A percentile compares a stretch with the other conserved stretches of the same genome.
phyloP scores from a whole-genome alignment of 2,888 invertebrate genomes.

The Eulithis testata region DNA sequence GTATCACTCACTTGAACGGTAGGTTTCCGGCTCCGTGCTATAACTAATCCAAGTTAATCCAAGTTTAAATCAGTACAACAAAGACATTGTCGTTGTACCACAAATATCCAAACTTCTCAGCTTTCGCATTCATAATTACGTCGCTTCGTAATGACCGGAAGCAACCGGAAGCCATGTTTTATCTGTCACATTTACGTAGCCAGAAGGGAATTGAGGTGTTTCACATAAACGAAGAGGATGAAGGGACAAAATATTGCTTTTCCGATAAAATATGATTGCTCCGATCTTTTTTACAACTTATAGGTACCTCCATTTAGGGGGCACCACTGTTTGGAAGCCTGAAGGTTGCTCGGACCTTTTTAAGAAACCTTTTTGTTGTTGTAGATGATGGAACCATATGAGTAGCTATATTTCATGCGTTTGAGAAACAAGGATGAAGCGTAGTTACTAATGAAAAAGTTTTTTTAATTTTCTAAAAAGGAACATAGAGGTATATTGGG shows the following conservation, averaged over 20 bases:
- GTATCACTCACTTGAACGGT: too few species aligned
- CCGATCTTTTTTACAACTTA: slow-evolving; percentile 73
- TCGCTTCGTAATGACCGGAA: too few species aligned
- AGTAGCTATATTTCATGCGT: slow-evolving; percentile 11
- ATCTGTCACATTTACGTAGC: slow-evolving; percentile 48
- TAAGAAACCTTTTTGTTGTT: slow-evolving; percentile 22
- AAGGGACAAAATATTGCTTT: slow-evolving; percentile 63
- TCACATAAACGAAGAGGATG: slow-evolving; percentile 55
- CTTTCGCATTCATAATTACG: too few species aligned
- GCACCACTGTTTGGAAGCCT: slow-evolving; percentile 44
- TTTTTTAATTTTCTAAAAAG: too few species aligned
- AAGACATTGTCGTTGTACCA: too few species aligned
- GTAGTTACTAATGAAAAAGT: too few species aligned
- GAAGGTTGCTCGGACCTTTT: slow-evolving; percentile 21
- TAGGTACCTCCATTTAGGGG: slow-evolving; percentile 40
- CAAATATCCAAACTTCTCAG: too few species aligned
- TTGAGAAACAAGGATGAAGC: slow-evolving; percentile 1
- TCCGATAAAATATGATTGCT: slow-evolving; percentile 79
- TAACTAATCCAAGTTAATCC: too few species aligned
- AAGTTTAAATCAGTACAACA: too few species aligned
- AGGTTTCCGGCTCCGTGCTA: too few species aligned
- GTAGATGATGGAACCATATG: slow-evolving; percentile 12
- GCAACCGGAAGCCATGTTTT: too few species aligned
- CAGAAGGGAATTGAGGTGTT: slow-evolving; percentile 64
- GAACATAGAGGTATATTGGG: too few species aligned